Conservation (phyloP, 2,113 vertebrate genomes). For the Carollia perspicillata region DNA sequence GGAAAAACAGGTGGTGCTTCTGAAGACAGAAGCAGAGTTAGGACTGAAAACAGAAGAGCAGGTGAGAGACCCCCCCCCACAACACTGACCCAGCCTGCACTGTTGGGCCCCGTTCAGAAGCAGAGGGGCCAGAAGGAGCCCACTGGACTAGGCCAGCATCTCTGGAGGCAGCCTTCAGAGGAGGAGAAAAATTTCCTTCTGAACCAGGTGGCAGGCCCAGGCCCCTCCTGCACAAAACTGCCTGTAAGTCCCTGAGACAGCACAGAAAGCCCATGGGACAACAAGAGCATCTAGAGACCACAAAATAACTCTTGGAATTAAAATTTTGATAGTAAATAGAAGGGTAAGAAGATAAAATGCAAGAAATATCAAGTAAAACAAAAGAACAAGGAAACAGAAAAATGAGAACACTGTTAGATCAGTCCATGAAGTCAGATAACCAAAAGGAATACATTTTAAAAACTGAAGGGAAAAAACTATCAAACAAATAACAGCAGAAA, state of each 20-base stretch:
- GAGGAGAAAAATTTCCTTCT: background rate
- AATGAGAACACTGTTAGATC: background rate
- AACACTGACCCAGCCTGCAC: background rate
- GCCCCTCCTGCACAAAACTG: background rate
- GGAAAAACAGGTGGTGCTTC: background rate
- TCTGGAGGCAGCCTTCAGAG: background rate
- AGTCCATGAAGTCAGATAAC: background rate
- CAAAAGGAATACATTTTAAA: background rate
- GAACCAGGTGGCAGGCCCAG: background rate
- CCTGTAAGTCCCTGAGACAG: background rate
- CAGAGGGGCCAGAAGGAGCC: background rate
- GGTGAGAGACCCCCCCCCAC: background rate
- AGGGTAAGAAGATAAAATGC: background rate
- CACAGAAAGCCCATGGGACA: background rate
- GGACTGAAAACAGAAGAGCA: background rate
- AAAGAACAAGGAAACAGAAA: background rate
- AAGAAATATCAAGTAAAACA: background rate
- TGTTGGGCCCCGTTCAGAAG: too few species aligned
- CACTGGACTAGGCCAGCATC: background rate
- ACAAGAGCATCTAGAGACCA: background rate
- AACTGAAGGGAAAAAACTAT: background rate
- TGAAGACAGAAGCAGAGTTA: background rate
- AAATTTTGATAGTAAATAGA: background rate
- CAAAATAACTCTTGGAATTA: background rate
- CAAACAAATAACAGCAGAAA: background rate